Evolutionary conservation across 2,113 vertebrate genomes (phyloP).

Genomic region (Psammodynastes pulverulentus): DNA sequence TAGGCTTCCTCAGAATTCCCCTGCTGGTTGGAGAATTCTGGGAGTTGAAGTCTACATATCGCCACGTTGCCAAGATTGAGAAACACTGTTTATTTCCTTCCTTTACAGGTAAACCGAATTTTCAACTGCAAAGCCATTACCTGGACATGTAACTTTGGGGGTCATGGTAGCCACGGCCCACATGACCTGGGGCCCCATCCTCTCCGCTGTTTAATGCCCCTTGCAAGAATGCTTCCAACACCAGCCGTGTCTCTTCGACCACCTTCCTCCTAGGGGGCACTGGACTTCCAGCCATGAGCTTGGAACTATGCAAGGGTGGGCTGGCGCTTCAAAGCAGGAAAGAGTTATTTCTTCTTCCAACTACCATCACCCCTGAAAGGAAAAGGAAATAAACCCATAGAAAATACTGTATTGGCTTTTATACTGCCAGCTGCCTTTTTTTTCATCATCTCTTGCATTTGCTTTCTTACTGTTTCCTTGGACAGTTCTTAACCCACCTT

Average conservation of each 20-base stretch:
- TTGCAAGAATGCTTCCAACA: conserved; percentile 63
- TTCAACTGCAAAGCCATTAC: conserved; percentile 31
- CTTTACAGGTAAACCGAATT: neutral
- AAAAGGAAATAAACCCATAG: neutral
- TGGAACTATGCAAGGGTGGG: too few species aligned
- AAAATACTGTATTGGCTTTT: neutral
- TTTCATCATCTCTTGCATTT: neutral
- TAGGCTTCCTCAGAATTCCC: neutral
- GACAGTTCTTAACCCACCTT: too few species aligned
- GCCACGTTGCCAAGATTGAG: neutral
- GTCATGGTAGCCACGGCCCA: conserved; percentile 40
- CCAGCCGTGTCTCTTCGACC: conserved; percentile 57
- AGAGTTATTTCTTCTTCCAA: neutral
- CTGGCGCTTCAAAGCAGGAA: neutral
- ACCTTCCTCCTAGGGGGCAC: conserved; percentile 33
- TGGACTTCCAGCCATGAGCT: conserved; percentile 42
- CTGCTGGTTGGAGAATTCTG: neutral
- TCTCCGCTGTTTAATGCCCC: neutral
- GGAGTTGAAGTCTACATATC: neutral
- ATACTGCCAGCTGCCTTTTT: neutral
- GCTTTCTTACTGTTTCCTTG: neutral
- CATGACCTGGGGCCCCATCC: conserved; percentile 13
- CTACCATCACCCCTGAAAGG: neutral
- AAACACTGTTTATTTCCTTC: neutral
- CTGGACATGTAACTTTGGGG: conserved; percentile 23